A percentile compares a stretch with the other conserved stretches of the same genome.
These are phyloP conservation scores for Aquatica leii DNA, from an alignment of 2,888 invertebrate genomes.

Conservation along the genomic window DNA sequence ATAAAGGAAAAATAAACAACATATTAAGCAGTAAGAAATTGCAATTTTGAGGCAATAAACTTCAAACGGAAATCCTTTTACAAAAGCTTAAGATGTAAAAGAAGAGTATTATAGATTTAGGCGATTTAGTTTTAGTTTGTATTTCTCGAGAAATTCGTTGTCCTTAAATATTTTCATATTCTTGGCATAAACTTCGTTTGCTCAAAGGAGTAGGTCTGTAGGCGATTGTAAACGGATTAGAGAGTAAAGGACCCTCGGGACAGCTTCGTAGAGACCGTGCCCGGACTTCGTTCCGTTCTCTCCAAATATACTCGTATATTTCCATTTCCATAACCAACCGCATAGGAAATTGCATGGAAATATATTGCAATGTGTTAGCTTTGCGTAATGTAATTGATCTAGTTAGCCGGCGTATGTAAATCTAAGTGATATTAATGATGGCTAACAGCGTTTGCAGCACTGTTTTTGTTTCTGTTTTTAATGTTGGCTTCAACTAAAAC, in stretches of 20 bases:
- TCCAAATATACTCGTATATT: conserved; percentile 33
- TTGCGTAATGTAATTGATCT: conserved; percentile 31
- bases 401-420: conserved; percentile 29
- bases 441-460: background rate
- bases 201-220: conserved; percentile 35
- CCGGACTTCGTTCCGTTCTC: conserved; percentile 33
- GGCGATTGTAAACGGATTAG: conserved; percentile 39
- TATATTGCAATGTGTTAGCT: conserved; percentile 30
- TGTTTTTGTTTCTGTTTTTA: too few relatives aligned
- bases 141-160: conserved; percentile 17
- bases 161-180: conserved; percentile 37
- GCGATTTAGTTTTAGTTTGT: conserved; percentile 5
- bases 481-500: too few relatives aligned
- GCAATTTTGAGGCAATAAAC: background rate
- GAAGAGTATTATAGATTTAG: conserved; percentile 6
- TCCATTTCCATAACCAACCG: conserved; percentile 39
- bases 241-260: conserved; percentile 36
- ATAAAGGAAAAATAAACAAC: conserved; percentile 1
- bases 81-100: background rate
- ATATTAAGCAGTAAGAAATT: background rate
- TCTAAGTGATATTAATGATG: conserved; percentile 31
- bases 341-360: conserved; percentile 41
- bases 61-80: background rate
- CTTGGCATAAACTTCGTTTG: conserved; percentile 34
- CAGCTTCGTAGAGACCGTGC: conserved; percentile 32